Evolutionary conservation across 2,797 vertebrate species (phyloP).

Genomic region (Crocodylus rhombifer): DNA sequence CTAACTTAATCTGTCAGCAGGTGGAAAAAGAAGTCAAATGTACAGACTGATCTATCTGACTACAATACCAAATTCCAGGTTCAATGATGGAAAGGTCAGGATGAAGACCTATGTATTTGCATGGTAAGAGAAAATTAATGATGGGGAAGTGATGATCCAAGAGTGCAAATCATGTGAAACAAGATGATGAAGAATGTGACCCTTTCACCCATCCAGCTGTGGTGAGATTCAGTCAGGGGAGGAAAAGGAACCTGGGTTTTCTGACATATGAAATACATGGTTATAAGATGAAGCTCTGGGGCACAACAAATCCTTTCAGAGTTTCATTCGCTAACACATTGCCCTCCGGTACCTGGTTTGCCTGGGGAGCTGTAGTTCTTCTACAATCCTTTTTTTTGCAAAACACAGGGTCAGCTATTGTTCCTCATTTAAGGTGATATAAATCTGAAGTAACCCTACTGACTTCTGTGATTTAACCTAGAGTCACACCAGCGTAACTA

Average conservation of each 20-base stretch:
- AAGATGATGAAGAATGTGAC: constrained; percentile 13
- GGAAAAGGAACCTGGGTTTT: not conserved
- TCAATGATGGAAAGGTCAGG: constrained; percentile 36
- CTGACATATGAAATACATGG: not conserved
- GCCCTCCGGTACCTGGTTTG: not conserved
- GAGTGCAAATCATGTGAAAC: constrained; percentile 48
- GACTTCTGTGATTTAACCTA: not conserved
- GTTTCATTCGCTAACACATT: not conserved
- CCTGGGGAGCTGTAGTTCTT: not conserved
- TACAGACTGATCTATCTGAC: not conserved
- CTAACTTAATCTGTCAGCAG: not conserved
- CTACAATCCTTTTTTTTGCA: not conserved
- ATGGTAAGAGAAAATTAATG: constrained; percentile 2
- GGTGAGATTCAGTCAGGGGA: not conserved
- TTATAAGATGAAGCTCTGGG: not conserved
- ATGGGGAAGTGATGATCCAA: not conserved
- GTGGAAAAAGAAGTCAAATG: not conserved
- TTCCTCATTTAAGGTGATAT: not conserved
- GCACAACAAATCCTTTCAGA: not conserved
- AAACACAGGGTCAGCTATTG: not conserved
- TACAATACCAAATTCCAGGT: not conserved
- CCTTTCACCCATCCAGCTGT: constrained; percentile 1
- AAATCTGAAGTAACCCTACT: not conserved
- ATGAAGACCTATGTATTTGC: not conserved
- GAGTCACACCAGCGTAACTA: not conserved